phyloP scores from a whole-genome alignment of 2,113 vertebrate species.

The Otocyon megalotis region DNA sequence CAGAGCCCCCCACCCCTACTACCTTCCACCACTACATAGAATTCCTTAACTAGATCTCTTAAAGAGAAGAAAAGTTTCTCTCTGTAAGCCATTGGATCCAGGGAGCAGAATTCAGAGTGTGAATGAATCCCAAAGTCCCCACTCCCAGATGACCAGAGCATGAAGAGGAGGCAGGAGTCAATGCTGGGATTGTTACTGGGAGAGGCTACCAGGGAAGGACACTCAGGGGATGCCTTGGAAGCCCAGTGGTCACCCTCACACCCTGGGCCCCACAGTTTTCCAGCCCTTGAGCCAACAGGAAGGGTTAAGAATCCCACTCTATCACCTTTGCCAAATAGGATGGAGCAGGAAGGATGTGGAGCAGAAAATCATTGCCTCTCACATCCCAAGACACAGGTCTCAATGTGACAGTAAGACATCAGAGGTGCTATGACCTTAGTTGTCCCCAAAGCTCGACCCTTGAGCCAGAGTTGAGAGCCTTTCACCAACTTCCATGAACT shows the following conservation, averaged over 20 bases:
- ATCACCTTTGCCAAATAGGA: neutral
- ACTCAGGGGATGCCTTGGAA: fast-evolving
- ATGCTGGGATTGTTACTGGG: fast-evolving
- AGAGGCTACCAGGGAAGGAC: neutral
- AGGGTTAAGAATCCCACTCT: neutral
- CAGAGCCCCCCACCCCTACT: no score
- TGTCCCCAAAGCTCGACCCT: neutral
- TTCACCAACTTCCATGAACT: neutral
- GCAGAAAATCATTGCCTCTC: neutral
- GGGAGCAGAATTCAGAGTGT: neutral
- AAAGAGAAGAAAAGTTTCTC: neutral
- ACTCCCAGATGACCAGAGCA: fast-evolving
- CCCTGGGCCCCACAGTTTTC: neutral
- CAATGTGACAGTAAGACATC: no score
- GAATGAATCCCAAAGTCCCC: neutral
- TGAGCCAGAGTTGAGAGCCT: neutral
- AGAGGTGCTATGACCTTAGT: neutral
- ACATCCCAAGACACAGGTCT: neutral
- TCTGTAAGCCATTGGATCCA: neutral
- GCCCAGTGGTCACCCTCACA: fast-evolving
- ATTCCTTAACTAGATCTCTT: neutral
- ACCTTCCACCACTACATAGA: neutral
- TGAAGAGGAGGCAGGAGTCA: no score
- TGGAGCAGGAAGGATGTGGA: neutral
- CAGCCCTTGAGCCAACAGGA: neutral